These are phyloP conservation scores for Acrocephalus scirpaceus DNA, from an alignment of 2,797 vertebrate genomes.

Conservation along the genomic window DNA sequence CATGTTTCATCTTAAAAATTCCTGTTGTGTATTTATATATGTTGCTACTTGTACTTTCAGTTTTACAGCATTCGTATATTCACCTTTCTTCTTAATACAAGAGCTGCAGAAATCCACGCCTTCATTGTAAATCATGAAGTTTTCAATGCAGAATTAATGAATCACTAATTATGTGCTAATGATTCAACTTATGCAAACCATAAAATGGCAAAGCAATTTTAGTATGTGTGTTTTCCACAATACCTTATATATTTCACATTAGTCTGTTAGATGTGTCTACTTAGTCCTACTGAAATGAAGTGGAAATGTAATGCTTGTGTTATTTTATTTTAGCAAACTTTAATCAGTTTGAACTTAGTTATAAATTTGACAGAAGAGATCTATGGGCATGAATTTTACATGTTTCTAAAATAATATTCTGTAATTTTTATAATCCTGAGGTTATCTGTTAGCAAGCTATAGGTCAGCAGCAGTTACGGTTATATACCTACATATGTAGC, in stretches of 20 bases:
- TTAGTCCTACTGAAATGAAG: neutral
- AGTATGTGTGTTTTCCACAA: neutral
- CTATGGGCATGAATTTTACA: neutral
- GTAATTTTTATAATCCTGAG: neutral
- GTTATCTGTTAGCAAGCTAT: neutral
- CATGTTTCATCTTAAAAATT: neutral
- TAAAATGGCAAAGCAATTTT: neutral
- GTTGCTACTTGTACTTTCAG: neutral
- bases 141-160: neutral
- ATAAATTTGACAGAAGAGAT: neutral
- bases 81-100: neutral
- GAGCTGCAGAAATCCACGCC: neutral
- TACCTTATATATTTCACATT: neutral
- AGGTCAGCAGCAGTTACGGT: neutral
- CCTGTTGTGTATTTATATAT: neutral
- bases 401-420: neutral
- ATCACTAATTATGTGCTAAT: neutral
- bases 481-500: neutral
- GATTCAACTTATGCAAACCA: neutral
- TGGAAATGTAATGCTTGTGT: neutral
- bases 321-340: neutral
- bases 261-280: neutral
- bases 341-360: neutral
- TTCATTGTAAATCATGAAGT: neutral
- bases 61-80: neutral